Evolutionary conservation across 2,888 invertebrate species (phyloP).

Genomic region (Bellardia pandia): DNA sequence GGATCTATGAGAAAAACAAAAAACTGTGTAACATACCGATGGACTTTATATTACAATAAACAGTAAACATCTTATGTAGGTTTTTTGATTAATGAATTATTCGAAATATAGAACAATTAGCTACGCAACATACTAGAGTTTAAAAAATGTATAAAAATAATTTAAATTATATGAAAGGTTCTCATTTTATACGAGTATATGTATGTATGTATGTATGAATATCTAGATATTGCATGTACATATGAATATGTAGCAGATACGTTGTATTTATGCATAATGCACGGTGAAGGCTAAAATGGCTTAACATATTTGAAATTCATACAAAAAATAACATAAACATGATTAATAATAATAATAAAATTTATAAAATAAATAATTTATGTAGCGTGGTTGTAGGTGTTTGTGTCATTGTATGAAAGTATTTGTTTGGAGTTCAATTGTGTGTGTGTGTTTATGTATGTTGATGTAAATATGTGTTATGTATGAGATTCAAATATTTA

Average conservation of each 20-base stretch:
- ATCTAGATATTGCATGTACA: background rate
- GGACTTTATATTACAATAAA: background rate
- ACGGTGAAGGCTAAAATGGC: slow-evolving; percentile 65
- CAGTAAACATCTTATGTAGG: background rate
- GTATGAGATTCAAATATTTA: slow-evolving; percentile 68
- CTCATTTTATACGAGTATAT: too few species aligned
- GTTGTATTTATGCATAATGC: slow-evolving; percentile 53
- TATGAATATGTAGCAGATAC: background rate
- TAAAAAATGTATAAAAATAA: background rate
- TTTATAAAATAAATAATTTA: slow-evolving; percentile 35
- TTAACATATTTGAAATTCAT: slow-evolving; percentile 46
- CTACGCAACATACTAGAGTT: background rate
- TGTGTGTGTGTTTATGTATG: slow-evolving; percentile 13
- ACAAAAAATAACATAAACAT: slow-evolving; percentile 28
- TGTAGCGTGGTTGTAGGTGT: slow-evolving; percentile 6
- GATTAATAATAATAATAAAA: slow-evolving; percentile 9
- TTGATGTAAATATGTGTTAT: slow-evolving; percentile 21
- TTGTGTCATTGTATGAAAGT: slow-evolving; percentile 13
- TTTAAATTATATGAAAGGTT: background rate
- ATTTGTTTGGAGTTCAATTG: background rate
- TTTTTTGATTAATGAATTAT: background rate
- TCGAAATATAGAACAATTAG: background rate
- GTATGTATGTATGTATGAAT: too few species aligned
- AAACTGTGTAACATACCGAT: too few species aligned
- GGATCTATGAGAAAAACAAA: too few species aligned